Conservation (phyloP, 2,797 vertebrate genomes). For the Notolepis coatsorum region DNA sequence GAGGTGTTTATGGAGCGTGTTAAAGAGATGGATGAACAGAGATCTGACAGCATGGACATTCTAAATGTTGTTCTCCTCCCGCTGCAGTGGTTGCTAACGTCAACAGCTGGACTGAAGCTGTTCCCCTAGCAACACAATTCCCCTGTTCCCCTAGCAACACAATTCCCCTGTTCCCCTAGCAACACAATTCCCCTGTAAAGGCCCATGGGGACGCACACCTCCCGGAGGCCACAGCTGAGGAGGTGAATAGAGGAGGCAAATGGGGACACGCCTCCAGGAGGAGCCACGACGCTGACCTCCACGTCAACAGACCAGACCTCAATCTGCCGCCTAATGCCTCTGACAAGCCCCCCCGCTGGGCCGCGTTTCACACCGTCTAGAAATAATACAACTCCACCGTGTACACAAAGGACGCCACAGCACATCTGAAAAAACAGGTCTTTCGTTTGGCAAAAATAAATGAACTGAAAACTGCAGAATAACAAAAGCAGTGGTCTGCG, state of each 20-base stretch:
- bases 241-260: conserved; percentile 3
- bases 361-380: conserved; percentile 20
- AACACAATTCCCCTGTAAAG: too few relatives aligned
- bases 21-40: conserved; percentile 23
- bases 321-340: conserved; percentile 29
- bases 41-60: conserved; percentile 3
- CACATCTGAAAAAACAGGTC: conserved; percentile 3
- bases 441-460: conserved; percentile 1
- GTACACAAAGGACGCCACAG: conserved; percentile 7
- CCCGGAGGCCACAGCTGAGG: not conserved
- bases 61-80: too few relatives aligned
- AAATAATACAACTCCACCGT: not conserved
- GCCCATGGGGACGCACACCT: too few relatives aligned
- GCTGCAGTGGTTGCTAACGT: too few relatives aligned
- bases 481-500: too few relatives aligned
- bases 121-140: too few relatives aligned
- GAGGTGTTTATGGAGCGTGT: conserved; percentile 32
- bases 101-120: too few relatives aligned
- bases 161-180: too few relatives aligned
- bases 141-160: too few relatives aligned
- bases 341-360: conserved; percentile 13
- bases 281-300: conserved; percentile 29
- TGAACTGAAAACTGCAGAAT: not conserved
- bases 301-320: conserved; percentile 22
- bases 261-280: too few relatives aligned